Percentiles rank a stretch among this genome's conserved stretches.
Evolutionary conservation across 2,888 invertebrate species (phyloP).

Genomic region (Drosophila testacea): DNA sequence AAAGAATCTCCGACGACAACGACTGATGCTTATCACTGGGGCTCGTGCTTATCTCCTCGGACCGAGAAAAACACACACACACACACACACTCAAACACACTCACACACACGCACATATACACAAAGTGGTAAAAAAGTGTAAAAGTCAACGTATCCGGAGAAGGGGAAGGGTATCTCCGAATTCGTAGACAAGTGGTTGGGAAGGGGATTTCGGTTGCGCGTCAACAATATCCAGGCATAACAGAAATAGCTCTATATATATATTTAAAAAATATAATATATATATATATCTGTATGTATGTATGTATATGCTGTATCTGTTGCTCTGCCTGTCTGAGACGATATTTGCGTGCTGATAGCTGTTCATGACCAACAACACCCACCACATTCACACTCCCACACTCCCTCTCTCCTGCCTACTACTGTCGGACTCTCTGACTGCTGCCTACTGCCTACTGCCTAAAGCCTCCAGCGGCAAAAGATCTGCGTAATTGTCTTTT

Average conservation of each 20-base stretch:
- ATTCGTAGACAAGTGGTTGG: conserved; percentile 1
- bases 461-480: conserved; percentile 54
- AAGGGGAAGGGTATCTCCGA: background rate
- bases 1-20: conserved; percentile 9
- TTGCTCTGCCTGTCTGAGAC: conserved; percentile 42
- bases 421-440: background rate
- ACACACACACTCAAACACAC: conserved; percentile 26
- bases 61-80: conserved; percentile 19
- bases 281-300: conserved; percentile 18
- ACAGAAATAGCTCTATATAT: conserved; percentile 59
- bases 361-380: conserved; percentile 42
- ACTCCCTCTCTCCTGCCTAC: conserved; percentile 4
- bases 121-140: conserved; percentile 42
- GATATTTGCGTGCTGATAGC: conserved; percentile 67
- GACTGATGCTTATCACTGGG: conserved; percentile 49
- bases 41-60: conserved; percentile 49
- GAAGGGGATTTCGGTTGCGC: background rate
- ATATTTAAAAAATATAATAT: conserved; percentile 19
- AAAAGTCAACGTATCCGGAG: conserved; percentile 5
- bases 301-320: conserved; percentile 9
- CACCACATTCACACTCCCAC: conserved; percentile 13
- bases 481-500: conserved; percentile 69
- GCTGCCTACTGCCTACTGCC: background rate
- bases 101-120: conserved; percentile 22
- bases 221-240: conserved; percentile 50